Conservation (phyloP, 1,140 invertebrate genomes). For the Uloborus diversus region DNA sequence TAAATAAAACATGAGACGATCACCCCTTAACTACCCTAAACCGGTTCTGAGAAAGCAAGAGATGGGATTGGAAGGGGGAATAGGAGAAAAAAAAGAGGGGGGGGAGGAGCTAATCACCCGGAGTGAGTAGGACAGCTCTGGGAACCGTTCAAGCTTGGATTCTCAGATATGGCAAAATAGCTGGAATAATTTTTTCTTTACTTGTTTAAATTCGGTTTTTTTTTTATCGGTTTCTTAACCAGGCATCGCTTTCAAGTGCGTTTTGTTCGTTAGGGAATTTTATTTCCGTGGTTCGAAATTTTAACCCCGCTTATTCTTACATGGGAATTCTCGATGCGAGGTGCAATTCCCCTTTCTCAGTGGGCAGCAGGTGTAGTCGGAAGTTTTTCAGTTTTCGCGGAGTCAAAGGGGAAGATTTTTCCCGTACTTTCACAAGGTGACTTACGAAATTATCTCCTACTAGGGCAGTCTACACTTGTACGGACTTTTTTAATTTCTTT, state of each 20-base stretch:
- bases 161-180: conserved; percentile 36
- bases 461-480: no score
- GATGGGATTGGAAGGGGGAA: conserved; percentile 1
- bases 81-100: neutral
- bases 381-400: no score
- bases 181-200: neutral
- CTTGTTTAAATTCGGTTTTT: no score
- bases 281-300: neutral
- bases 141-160: conserved; percentile 23
- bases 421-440: no score
- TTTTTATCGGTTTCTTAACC: conserved; percentile 2
- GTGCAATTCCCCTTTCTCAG: no score
- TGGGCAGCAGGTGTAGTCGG: conserved; percentile 15
- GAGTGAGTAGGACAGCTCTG: neutral
- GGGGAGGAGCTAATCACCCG: conserved; percentile 21
- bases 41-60: conserved; percentile 25
- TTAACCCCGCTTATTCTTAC: neutral
- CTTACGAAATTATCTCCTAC: no score
- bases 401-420: no score
- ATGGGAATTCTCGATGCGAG: conserved; percentile 22
- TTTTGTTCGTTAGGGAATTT: conserved; percentile 12
- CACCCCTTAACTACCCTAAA: conserved; percentile 51
- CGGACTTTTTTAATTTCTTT: no score
- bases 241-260: neutral
- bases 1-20: conserved; percentile 48